Evolutionary conservation across 2,888 invertebrate genomes (phyloP).

Genomic region (Hypercompe scribonia): DNA sequence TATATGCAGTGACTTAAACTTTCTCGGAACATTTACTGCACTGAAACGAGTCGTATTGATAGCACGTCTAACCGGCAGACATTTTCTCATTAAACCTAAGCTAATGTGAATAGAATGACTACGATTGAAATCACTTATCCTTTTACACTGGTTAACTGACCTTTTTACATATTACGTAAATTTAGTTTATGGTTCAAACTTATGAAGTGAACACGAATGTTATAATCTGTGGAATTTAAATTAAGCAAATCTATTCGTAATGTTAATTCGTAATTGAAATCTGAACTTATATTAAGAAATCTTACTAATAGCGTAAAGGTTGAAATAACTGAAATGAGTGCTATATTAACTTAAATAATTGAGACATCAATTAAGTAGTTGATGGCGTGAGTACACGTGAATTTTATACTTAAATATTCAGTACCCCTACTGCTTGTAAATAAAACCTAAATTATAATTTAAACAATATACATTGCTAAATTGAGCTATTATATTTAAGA

Average conservation of each 20-base stretch:
- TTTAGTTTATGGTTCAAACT: constrained; percentile 40
- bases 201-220: constrained; percentile 29
- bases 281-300: constrained; percentile 38
- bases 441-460: background rate
- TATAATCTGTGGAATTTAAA: constrained; percentile 30
- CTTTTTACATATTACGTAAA: constrained; percentile 62
- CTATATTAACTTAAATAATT: constrained; percentile 33
- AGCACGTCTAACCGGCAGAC: constrained; percentile 54
- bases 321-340: constrained; percentile 28
- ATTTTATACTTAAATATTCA: background rate
- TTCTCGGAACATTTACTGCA: constrained; percentile 50
- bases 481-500: background rate
- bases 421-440: too few relatives aligned
- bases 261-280: constrained; percentile 47
- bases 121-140: constrained; percentile 73
- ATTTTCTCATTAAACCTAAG: constrained; percentile 68
- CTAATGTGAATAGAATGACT: constrained; percentile 78
- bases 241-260: constrained; percentile 37
- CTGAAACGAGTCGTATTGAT: constrained; percentile 47
- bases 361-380: constrained; percentile 30
- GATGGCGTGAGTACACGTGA: background rate
- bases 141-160: constrained; percentile 68
- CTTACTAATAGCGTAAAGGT: constrained; percentile 36
- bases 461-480: background rate
- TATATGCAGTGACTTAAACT: constrained; percentile 11